phyloP scores from a whole-genome alignment of 2,113 vertebrate species.

The Ranitomeya imitator region DNA sequence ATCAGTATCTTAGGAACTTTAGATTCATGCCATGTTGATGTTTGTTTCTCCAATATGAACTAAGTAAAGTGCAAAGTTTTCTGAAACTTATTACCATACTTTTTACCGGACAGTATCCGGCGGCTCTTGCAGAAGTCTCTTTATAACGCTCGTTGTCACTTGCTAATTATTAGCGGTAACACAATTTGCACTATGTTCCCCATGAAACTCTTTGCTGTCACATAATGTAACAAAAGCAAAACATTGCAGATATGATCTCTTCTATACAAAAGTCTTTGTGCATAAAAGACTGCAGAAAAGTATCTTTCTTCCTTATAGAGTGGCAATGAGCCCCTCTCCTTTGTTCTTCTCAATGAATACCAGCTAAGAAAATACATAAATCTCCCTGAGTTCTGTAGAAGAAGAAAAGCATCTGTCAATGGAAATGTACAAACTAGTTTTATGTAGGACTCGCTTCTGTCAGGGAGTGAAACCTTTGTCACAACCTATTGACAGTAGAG shows the following conservation, averaged over 20 bases:
- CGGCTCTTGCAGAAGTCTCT: not conserved
- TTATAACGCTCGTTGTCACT: not conserved
- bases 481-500: constrained; percentile 32
- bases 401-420: constrained; percentile 44
- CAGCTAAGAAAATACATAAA: not conserved
- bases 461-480: constrained; percentile 24
- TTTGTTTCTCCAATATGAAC: no score
- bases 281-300: not conserved
- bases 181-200: not conserved
- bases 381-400: constrained; percentile 25
- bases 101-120: not conserved
- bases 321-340: not conserved
- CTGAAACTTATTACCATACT: no score
- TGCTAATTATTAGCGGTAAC: not conserved
- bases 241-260: not conserved
- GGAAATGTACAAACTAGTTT: constrained; percentile 24
- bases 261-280: not conserved
- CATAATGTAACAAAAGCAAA: not conserved
- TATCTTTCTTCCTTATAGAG: not conserved
- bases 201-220: not conserved
- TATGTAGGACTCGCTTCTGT: constrained; percentile 35
- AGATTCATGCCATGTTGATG: no score
- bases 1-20: no score
- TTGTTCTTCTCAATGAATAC: not conserved
- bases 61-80: no score